Base-by-base conservation (phyloP, 1,140 invertebrate genomes). In the Steinernema feltiae region DNA sequence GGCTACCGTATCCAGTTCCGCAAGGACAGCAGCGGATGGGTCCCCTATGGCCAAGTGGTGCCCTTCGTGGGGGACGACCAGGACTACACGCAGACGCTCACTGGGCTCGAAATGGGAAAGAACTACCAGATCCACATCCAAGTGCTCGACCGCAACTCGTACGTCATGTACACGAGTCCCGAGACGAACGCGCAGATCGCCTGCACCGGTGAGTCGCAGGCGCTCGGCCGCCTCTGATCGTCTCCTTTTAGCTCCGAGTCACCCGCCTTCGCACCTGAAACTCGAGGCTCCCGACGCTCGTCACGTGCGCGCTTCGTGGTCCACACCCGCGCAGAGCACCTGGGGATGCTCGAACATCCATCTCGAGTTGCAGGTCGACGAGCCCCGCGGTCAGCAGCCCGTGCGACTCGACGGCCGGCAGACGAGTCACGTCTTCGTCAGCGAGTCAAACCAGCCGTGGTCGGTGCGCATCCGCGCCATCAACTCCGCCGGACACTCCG, bases 21-120 rank as follows among this genome's bases (percentile, higher is more conserved):
- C 18, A 76, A 75, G 15, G 81, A 80, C 24, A 75, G 78, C 17
- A 74, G 77, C 69, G 84, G 85, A 75, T 85, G 84, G 84, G 82
- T 85, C 48, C 84, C 85, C 18, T 86, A 85, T 72, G 85, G 85
- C 46, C 84, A 86, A 81, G 70, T 86, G 18, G 84, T 85, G 27
- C 84, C 84, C 32, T 85, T 86, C 53, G 84, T 84, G 17, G 85
- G 84, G 18, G 84, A 86, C 71, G 74, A 83, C 48, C 74, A 84
- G 75, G 78, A 85, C 18, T 86, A 85, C 74, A 74, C 74, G 29
- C 80, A 83, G 41, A 71, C 48, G n/a, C 71, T 85, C 63, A 85
- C 79, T 41, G 83, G 84, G n/a, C 78, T 85, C 3, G 63, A 74
- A 29, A 73, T 76, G n/a, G 84, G 84, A 32, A 30, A 80, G 15